These are phyloP conservation scores for Crepidodera aurea DNA, from an alignment of 2,888 invertebrate genomes.

Conservation along the genomic window DNA sequence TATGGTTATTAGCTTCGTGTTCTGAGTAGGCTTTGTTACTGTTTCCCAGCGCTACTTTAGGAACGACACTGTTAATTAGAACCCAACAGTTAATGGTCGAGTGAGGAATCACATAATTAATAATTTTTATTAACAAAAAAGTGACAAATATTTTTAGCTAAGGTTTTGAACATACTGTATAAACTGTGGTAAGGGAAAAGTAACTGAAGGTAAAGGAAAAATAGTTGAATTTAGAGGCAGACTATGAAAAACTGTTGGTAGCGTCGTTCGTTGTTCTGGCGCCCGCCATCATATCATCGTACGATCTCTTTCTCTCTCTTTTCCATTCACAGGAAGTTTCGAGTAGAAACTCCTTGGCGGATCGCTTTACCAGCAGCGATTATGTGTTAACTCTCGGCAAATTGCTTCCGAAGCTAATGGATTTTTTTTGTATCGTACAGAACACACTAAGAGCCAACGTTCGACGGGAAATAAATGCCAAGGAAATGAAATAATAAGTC, in stretches of 20 bases:
- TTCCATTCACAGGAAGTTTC: constrained; percentile 15
- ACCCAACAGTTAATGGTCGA: too few species aligned
- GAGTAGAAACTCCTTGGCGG: constrained; percentile 25
- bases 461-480: constrained; percentile 19
- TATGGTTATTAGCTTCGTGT: too few species aligned
- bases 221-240: too few species aligned
- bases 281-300: background rate
- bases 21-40: too few species aligned
- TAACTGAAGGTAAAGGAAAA: too few species aligned
- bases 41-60: too few species aligned
- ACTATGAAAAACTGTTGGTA: background rate
- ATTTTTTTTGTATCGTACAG: constrained; percentile 48
- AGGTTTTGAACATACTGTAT: too few species aligned
- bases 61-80: too few species aligned
- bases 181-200: too few species aligned
- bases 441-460: constrained; percentile 21
- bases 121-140: too few species aligned
- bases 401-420: constrained; percentile 60
- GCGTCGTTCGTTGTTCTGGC: background rate
- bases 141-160: too few species aligned
- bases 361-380: constrained; percentile 53
- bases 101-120: too few species aligned
- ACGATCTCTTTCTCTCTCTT: background rate
- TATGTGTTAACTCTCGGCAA: constrained; percentile 61
- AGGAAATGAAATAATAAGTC: constrained; percentile 31